Base-by-base conservation (phyloP, 2,888 invertebrate genomes). In the Pocota personata region DNA sequence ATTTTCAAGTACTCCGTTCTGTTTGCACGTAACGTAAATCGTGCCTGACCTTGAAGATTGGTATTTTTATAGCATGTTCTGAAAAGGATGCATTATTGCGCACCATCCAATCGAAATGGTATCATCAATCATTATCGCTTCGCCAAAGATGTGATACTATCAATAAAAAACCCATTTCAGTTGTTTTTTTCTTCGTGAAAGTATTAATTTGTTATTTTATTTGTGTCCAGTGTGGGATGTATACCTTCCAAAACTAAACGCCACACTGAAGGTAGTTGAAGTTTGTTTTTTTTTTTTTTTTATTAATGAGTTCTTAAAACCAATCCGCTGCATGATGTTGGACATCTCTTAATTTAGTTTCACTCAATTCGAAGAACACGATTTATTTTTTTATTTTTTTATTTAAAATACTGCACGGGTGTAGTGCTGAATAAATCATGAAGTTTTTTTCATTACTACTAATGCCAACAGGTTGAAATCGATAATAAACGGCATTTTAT, bases 61-160 rank as follows among this genome's bases (percentile, higher is more conserved):
- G 7, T 27, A 24, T 37, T 67, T 66, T 50, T 52, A 35, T 35
- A 1, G 21, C 37, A 37, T 16, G 16, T 27, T 27, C 67, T 27
- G 4, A 40, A 67, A 67, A 37, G 50, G 52, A 67, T 67, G 24
- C 37, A 52, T 40, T 66, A 37, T 40, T 40, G 7, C 21, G 24
- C 24, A 7, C 19, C 24, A 35, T 10, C 24, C 24, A 24, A 52
- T 66, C 66, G 24, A 32, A 66, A 66, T 35, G 66, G 21, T 66
- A 35, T 50, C 50, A 50, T 67, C 40, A 50, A 67, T 67, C 67
- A 40, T 52, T 52, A 67, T 40, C 37, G 14, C 16, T 32, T 58
- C 40, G 37, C 58, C 58, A 37, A 37, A 58, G 14, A 37, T 21
- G 10, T 19, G 19, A 19, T 37, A 35, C 3, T 37, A n/a, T 58